phyloP scores from a whole-genome alignment of 2,113 vertebrate species.

The Oreochromis aureus region DNA sequence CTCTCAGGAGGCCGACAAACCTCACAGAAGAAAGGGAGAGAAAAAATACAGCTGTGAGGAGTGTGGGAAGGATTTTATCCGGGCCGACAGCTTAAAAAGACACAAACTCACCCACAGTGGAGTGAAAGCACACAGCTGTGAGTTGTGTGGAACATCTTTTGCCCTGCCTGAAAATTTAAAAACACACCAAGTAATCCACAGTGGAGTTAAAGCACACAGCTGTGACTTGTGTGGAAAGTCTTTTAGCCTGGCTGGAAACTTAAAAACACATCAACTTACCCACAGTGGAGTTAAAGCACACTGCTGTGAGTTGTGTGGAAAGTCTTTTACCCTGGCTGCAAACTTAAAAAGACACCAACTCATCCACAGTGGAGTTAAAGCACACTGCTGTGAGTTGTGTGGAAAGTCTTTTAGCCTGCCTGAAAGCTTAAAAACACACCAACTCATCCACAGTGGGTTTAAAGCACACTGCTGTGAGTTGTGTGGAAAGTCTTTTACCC shows the following conservation, averaged over 20 bases:
- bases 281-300: no score
- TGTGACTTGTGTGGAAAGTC: accelerated
- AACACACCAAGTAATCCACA: accelerated
- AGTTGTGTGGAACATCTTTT: accelerated
- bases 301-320: accelerated
- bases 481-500: no score
- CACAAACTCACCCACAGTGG: accelerated
- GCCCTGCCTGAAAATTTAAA: accelerated
- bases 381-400: accelerated
- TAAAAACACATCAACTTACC: accelerated
- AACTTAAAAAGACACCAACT: accelerated
- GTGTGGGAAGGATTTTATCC: neutral
- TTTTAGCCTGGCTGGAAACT: accelerated
- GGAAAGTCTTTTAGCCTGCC: neutral
- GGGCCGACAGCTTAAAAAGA: neutral
- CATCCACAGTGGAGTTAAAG: accelerated
- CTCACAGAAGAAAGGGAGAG: accelerated
- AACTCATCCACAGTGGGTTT: neutral
- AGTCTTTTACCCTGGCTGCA: accelerated
- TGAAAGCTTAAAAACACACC: neutral
- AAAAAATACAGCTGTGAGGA: neutral
- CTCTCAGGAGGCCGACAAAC: accelerated
- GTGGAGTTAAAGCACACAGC: neutral
- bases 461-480: no score
- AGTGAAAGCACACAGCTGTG: accelerated